Conservation (phyloP, 2,888 invertebrate species). For the Acleris laterana region DNA sequence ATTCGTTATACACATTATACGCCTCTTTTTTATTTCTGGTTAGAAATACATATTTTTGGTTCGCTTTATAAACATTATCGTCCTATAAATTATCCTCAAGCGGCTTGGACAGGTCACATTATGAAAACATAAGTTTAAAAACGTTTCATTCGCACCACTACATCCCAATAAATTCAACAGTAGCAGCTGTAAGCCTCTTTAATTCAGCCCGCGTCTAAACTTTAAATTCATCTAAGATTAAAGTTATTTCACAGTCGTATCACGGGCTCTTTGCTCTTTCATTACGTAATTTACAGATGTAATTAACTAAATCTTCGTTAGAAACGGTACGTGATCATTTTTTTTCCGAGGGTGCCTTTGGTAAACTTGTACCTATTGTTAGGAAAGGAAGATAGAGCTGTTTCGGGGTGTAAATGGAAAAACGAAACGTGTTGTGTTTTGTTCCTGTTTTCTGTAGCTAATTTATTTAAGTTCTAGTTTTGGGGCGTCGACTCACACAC, state of each 20-base stretch:
- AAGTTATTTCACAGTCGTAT: slow-evolving; percentile 42
- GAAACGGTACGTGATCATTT: slow-evolving; percentile 44
- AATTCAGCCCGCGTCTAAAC: slow-evolving; percentile 35
- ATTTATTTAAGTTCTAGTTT: too few relatives aligned
- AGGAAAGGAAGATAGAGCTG: slow-evolving; percentile 38
- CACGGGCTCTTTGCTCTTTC: slow-evolving; percentile 50
- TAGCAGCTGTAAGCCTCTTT: slow-evolving; percentile 11
- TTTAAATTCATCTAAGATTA: slow-evolving; percentile 38
- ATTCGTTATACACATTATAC: too few relatives aligned
- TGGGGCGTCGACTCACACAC: too few relatives aligned
- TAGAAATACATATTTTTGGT: too few relatives aligned
- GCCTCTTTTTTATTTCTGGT: too few relatives aligned
- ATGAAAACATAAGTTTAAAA: background rate
- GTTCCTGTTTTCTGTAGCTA: too few relatives aligned
- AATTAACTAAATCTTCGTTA: slow-evolving; percentile 53
- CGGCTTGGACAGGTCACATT: too few relatives aligned
- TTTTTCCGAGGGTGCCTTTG: slow-evolving; percentile 36
- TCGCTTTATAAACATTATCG: too few relatives aligned
- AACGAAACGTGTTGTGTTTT: too few relatives aligned
- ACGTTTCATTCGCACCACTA: background rate
- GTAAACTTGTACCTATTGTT: slow-evolving; percentile 33
- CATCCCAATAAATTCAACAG: slow-evolving; percentile 11
- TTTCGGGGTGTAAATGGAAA: slow-evolving; percentile 38
- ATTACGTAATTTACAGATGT: slow-evolving; percentile 55
- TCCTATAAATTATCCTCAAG: too few relatives aligned